Base-by-base conservation (phyloP, 2,888 invertebrate genomes). In the Panopea generosa region DNA sequence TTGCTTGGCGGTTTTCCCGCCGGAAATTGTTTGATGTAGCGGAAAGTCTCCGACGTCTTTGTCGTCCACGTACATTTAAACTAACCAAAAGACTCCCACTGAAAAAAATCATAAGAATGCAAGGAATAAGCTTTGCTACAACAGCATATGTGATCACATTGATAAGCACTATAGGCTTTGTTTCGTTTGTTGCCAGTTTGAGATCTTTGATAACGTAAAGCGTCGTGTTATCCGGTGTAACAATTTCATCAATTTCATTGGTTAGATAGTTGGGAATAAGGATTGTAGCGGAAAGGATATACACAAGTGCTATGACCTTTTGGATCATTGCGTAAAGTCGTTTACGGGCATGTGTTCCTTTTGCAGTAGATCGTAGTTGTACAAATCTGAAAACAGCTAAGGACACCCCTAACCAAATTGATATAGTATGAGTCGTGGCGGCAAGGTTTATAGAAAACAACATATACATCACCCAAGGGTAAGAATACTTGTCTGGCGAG, bases 351-450 rank as follows among this genome's bases (percentile, higher is more conserved):
- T 87, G 59, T 4, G 86, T 84, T 20, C 89, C 89, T 55, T 85
- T 76, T 3, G 84, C 73, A 0, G 89, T 86, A 16, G 85, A 86
- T 16, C 86, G 75, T 49, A 93, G 90, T 59, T 92, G 92, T 18
- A 90, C 85, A 90, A 97, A 98, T 11, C 98, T 94, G 97, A 98
- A 98, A 2, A 98, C 96, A 0, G 98, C 98, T 71, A 98, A 93
- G 0, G 97, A 96, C 0, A 98, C 96, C 0, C 98, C 98, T 82
- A 98, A 93, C 95, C 97, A 98, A 85, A 98, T 98, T 2, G 98
- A 97, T 81, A 98, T 96, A 1, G 98, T 98, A 92, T 97, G 97
- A 76, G 96, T 94, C 56, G 96, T 95, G 93, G 97, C 97, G n/a
- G 96, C 95, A 91, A 97, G 97, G 89, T 97, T 95, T 27, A 97